Evolutionary conservation across 2,797 vertebrate genomes (phyloP).

Genomic region (Neosilurus hyrtlii): DNA sequence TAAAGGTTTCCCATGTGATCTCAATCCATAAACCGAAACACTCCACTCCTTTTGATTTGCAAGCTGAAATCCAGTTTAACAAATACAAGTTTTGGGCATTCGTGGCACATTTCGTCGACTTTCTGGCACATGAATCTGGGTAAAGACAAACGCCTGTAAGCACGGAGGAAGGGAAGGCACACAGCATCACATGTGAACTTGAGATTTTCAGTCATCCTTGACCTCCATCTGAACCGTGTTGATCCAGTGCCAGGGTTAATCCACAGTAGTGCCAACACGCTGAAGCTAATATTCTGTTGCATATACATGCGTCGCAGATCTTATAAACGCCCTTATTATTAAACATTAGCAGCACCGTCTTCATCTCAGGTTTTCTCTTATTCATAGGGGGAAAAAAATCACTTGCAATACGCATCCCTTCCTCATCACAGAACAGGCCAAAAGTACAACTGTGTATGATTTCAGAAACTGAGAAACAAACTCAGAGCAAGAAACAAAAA

Average conservation of each 20-base stretch:
- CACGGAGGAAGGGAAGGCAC: neutral
- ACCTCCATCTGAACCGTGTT: slow-evolving; percentile 46
- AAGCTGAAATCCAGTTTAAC: no score
- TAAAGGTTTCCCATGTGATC: no score
- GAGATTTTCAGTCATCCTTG: neutral
- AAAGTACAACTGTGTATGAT: slow-evolving; percentile 16
- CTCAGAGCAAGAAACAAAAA: neutral
- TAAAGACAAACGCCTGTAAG: neutral
- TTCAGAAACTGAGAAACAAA: neutral
- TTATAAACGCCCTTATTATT: slow-evolving; percentile 13
- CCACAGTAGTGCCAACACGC: neutral
- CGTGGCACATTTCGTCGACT: no score
- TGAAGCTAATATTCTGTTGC: neutral
- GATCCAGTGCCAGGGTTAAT: neutral
- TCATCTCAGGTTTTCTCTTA: slow-evolving; percentile 7
- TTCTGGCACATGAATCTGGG: no score
- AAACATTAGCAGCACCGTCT: slow-evolving; percentile 30
- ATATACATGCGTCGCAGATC: neutral
- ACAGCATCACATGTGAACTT: neutral
- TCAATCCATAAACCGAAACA: no score
- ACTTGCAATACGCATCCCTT: neutral
- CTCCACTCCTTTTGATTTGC: no score
- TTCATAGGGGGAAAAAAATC: neutral
- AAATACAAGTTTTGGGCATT: no score
- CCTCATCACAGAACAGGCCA: slow-evolving; percentile 1